phyloP scores from a whole-genome alignment of 1,140 invertebrate genomes.

The Eriocheir sinensis region DNA sequence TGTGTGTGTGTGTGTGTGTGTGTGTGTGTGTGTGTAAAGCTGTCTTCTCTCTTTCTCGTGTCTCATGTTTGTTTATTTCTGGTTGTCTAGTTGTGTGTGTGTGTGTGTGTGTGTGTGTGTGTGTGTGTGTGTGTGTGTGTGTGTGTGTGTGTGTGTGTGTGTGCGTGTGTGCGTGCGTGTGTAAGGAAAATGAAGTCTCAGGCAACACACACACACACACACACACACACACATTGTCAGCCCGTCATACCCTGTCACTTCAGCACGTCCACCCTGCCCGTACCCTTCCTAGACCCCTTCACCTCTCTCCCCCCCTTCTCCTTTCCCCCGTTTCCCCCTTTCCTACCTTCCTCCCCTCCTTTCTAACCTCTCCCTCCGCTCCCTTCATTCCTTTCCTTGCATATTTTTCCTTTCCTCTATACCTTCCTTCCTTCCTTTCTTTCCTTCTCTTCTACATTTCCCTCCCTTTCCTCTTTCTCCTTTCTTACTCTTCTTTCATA shows the following conservation, averaged over 20 bases:
- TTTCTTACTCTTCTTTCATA: neutral
- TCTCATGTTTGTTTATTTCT: slow-evolving; percentile 7
- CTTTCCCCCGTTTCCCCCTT: neutral
- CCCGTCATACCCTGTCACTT: neutral
- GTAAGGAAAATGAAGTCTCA: neutral
- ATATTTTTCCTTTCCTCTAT: neutral
- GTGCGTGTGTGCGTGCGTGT: neutral
- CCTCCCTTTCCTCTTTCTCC: neutral
- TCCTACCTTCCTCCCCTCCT: neutral
- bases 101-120: slow-evolving; percentile 15
- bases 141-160: slow-evolving; percentile 37
- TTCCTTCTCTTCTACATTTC: neutral
- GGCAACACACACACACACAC: slow-evolving; percentile 41
- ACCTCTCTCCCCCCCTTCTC: neutral
- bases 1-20: slow-evolving; percentile 49
- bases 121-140: neutral
- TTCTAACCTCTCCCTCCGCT: neutral
- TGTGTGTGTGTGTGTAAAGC: slow-evolving; percentile 20
- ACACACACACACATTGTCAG: slow-evolving; percentile 40
- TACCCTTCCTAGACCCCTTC: neutral
- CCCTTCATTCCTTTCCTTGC: too few relatives aligned
- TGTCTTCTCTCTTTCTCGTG: neutral
- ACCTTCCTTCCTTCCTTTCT: neutral
- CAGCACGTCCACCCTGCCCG: neutral
- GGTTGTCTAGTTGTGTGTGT: neutral